These are phyloP conservation scores for Eutolmus rufibarbis DNA, from an alignment of 2,888 invertebrate genomes.

Conservation along the genomic window DNA sequence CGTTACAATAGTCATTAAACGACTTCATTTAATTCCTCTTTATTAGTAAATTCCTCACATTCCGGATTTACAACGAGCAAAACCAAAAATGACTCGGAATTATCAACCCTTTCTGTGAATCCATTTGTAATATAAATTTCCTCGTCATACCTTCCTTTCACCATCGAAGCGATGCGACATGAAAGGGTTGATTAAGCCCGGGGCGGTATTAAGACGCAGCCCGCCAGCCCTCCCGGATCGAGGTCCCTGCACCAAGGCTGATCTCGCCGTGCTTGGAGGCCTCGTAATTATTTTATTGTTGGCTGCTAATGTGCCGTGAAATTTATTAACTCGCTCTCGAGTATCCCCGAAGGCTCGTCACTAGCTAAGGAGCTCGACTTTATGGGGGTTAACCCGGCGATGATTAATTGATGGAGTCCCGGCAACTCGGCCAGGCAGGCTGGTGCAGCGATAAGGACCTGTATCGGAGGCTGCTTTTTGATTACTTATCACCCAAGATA, in stretches of 20 bases:
- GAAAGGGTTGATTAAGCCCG: slow-evolving; percentile 24
- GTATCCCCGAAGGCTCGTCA: slow-evolving; percentile 13
- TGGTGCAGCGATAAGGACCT: background rate
- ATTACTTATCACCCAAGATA: slow-evolving; percentile 30
- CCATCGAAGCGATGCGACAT: background rate
- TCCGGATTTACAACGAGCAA: background rate
- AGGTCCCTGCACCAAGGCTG: background rate
- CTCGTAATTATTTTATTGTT: slow-evolving; percentile 55
- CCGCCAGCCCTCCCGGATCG: background rate
- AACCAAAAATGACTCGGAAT: slow-evolving; percentile 25
- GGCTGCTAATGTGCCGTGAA: slow-evolving; percentile 55
- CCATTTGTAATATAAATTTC: slow-evolving; percentile 22
- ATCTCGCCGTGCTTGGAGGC: slow-evolving; percentile 37
- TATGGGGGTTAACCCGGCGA: slow-evolving; percentile 19
- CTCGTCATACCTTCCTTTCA: slow-evolving; percentile 13
- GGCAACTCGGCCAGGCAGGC: background rate
- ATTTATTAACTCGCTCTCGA: slow-evolving; percentile 51
- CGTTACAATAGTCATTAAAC: background rate
- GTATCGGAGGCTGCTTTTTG: slow-evolving; percentile 12
- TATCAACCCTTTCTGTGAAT: slow-evolving; percentile 25
- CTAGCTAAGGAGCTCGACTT: slow-evolving; percentile 20
- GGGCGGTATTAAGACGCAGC: background rate
- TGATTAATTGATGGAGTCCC: slow-evolving; percentile 31
- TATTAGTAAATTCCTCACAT: background rate
- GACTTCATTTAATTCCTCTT: slow-evolving; percentile 5